phyloP scores from a whole-genome alignment of 2,888 invertebrate genomes.

The Rhorus exstirpatorius region DNA sequence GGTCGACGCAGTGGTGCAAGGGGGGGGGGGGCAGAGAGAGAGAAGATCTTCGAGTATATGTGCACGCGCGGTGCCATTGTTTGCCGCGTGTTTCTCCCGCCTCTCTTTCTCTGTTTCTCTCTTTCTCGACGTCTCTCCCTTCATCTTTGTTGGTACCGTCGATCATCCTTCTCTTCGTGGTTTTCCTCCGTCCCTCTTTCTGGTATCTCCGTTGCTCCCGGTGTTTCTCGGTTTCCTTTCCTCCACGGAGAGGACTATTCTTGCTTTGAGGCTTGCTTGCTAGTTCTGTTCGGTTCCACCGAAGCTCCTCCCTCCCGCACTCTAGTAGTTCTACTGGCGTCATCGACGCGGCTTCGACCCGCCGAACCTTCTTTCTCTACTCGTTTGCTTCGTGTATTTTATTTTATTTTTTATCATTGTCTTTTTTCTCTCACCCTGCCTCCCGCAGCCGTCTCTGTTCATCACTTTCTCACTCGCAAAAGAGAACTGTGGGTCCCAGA shows the following conservation, averaged over 20 bases:
- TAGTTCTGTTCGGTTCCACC: conserved; percentile 45
- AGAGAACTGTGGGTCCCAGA: conserved; percentile 69
- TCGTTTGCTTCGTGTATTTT: conserved; percentile 68
- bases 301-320: conserved; percentile 17
- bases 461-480: conserved; percentile 64
- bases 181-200: conserved; percentile 18
- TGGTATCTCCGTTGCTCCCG: conserved; percentile 8
- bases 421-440: conserved; percentile 47
- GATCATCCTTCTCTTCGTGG: not conserved
- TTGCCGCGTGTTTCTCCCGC: conserved; percentile 82
- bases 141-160: not conserved
- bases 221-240: conserved; percentile 12
- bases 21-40: conserved; percentile 56
- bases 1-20: conserved; percentile 39
- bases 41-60: conserved; percentile 72
- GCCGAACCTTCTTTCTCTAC: conserved; percentile 64
- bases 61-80: conserved; percentile 85
- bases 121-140: conserved; percentile 20
- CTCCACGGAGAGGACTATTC: conserved; percentile 49
- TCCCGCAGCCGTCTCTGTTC: conserved; percentile 18
- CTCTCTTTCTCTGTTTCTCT: conserved; percentile 74
- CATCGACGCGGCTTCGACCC: conserved; percentile 70
- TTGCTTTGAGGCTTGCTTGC: conserved; percentile 42
- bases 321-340: conserved; percentile 40
- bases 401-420: conserved; percentile 66